Conservation (phyloP, 2,797 vertebrate species). For the Microchirus variegatus region DNA sequence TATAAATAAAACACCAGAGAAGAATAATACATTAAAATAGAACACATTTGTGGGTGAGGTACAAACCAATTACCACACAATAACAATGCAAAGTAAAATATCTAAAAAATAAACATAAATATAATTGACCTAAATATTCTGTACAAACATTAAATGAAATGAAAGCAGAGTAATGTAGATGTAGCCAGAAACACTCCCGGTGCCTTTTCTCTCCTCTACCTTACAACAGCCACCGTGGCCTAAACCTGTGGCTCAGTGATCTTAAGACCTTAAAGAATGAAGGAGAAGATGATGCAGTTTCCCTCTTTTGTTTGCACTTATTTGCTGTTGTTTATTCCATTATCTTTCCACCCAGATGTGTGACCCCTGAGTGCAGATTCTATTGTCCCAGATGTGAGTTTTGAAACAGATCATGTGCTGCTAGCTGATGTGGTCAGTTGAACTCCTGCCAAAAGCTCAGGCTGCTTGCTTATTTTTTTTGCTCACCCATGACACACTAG, state of each 20-base stretch:
- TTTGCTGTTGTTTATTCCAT: slow-evolving; percentile 25
- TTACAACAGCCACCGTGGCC: slow-evolving; percentile 77
- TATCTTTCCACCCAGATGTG: slow-evolving; percentile 20
- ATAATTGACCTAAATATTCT: no score
- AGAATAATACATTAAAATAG: no score
- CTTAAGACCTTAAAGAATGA: slow-evolving; percentile 50
- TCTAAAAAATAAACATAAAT: no score
- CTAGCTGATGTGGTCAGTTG: slow-evolving; percentile 47
- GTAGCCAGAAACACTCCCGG: slow-evolving; percentile 9
- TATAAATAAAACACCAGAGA: no score
- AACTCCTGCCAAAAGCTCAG: slow-evolving; percentile 38
- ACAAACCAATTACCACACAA: no score
- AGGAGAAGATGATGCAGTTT: not conserved
- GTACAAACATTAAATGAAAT: no score
- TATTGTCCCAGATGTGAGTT: slow-evolving; percentile 66
- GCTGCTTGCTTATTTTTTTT: slow-evolving; percentile 26
- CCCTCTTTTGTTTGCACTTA: slow-evolving; percentile 7
- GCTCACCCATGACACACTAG: not conserved
- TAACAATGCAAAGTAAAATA: no score
- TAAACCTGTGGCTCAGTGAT: slow-evolving; percentile 68
- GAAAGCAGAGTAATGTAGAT: no score
- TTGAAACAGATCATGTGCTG: slow-evolving; percentile 56
- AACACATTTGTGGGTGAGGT: no score
- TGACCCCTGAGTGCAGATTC: slow-evolving; percentile 27
- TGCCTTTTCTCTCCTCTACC: slow-evolving; percentile 30